Conservation (phyloP, 2,888 invertebrate genomes). For the Drosophila stalkeri region DNA sequence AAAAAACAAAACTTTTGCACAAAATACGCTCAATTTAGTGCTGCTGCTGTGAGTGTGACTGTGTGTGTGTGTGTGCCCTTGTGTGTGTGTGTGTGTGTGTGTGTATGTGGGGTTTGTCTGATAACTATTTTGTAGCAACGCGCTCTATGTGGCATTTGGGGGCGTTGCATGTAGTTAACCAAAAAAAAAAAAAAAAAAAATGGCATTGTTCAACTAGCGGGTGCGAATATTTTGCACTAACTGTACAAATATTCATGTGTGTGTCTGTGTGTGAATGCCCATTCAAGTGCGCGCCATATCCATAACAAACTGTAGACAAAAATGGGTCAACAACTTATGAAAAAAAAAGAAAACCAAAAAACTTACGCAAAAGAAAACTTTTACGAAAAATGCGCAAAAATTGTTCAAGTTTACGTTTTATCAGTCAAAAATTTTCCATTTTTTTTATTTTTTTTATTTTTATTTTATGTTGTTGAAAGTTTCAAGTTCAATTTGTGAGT, state of each 20-base stretch:
- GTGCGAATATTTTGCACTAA: conserved; percentile 44
- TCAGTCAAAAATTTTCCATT: background rate
- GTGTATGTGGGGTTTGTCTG: conserved; percentile 25
- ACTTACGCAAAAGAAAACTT: background rate
- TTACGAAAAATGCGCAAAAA: conserved; percentile 13
- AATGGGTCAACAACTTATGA: conserved; percentile 49
- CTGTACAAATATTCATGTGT: conserved; percentile 13
- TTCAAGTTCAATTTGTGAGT: conserved; percentile 12
- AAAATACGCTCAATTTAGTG: conserved; percentile 51
- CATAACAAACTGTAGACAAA: conserved; percentile 35
- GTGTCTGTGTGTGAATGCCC: conserved; percentile 26
- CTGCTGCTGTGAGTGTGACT: conserved; percentile 14
- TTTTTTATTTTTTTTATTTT: background rate
- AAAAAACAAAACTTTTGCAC: conserved; percentile 28
- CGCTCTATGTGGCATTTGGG: conserved; percentile 15
- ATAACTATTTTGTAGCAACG: conserved; percentile 44
- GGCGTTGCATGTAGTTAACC: conserved; percentile 17
- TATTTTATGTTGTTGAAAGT: background rate
- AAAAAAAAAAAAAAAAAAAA: conserved; percentile 52
- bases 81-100: conserved; percentile 18
- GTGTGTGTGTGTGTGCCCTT: conserved; percentile 25
- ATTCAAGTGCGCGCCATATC: conserved; percentile 41
- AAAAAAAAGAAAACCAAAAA: conserved; percentile 1
- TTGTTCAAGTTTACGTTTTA: conserved; percentile 7
- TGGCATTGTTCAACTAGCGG: conserved; percentile 43